phyloP scores from a whole-genome alignment of 2,888 invertebrate species.

The Philopedon plagiatum region DNA sequence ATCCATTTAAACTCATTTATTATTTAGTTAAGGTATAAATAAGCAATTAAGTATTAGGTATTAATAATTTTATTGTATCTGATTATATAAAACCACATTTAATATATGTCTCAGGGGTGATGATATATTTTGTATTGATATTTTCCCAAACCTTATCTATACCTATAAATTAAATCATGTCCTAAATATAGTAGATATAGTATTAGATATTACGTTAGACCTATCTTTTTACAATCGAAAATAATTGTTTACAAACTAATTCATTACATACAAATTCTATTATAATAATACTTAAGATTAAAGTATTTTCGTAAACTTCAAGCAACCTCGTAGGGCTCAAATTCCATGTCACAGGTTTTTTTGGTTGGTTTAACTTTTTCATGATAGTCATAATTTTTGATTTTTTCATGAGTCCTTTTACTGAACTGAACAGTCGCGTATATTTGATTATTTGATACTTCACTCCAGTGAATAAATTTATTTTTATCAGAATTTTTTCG shows the following conservation, averaged over 20 bases:
- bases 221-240: slow-evolving; percentile 3
- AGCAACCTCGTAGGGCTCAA: slow-evolving; percentile 73
- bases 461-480: slow-evolving; percentile 60
- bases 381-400: slow-evolving; percentile 64
- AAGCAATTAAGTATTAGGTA: too few relatives aligned
- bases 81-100: background rate
- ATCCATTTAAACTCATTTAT: too few relatives aligned
- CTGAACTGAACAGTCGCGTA: slow-evolving; percentile 56
- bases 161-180: background rate
- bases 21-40: too few relatives aligned
- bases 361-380: slow-evolving; percentile 73
- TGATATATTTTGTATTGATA: background rate
- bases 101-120: background rate
- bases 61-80: background rate
- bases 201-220: background rate
- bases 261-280: background rate
- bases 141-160: slow-evolving; percentile 27
- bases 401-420: slow-evolving; percentile 52
- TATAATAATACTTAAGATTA: slow-evolving; percentile 1
- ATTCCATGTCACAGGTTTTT: slow-evolving; percentile 86
- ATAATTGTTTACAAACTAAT: background rate
- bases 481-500: slow-evolving; percentile 67
- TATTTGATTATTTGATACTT: slow-evolving; percentile 58
- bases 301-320: slow-evolving; percentile 32
- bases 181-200: background rate